phyloP scores from a whole-genome alignment of 2,797 vertebrate species.

The Aldrovandia affinis region DNA sequence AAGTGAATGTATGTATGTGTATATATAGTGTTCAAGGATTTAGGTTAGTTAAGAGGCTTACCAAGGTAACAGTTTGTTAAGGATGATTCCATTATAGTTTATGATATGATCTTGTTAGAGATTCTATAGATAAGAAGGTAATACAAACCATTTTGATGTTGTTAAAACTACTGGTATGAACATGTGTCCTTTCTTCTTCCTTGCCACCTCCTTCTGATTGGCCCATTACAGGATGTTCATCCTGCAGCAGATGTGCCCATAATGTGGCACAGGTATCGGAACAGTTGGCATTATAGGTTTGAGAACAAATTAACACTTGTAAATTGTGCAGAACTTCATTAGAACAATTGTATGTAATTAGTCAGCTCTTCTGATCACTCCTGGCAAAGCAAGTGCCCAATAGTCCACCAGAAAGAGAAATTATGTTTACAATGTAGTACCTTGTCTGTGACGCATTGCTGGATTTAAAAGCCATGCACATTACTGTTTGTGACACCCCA shows the following conservation, averaged over 20 bases:
- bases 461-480: neutral
- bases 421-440: conserved; percentile 33
- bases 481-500: neutral
- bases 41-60: no score
- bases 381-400: conserved; percentile 25
- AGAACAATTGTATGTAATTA: conserved; percentile 49
- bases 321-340: conserved; percentile 50
- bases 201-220: neutral
- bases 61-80: no score
- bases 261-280: conserved; percentile 52
- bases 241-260: conserved; percentile 60
- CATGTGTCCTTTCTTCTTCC: neutral
- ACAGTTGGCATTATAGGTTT: conserved; percentile 45
- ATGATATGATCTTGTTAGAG: no score
- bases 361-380: conserved; percentile 43
- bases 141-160: neutral
- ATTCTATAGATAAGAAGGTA: neutral
- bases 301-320: conserved; percentile 46
- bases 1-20: no score
- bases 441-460: conserved; percentile 20
- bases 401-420: conserved; percentile 24
- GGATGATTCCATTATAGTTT: no score
- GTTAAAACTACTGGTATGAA: neutral
- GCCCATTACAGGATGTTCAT: conserved; percentile 51
- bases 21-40: no score